Evolutionary conservation across 2,797 vertebrate genomes (phyloP).

Genomic region (Crotalus adamanteus): DNA sequence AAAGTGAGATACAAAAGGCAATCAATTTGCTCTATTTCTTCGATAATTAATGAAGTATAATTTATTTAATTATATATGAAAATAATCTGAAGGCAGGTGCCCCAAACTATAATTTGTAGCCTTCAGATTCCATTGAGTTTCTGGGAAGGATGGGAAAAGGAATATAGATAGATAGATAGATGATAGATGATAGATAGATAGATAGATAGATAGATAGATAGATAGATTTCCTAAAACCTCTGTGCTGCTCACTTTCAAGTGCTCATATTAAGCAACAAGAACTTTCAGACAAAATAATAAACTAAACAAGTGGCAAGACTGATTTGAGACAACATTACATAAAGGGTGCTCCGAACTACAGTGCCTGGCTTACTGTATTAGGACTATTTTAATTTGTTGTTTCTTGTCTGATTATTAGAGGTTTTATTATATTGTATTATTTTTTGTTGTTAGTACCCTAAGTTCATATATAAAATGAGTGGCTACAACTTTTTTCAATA

Average conservation of each 20-base stretch:
- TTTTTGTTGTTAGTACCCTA: neutral
- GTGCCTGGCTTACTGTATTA: neutral
- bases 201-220: too few relatives aligned
- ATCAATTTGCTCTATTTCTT: neutral
- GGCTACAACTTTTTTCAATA: neutral
- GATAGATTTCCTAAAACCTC: neutral
- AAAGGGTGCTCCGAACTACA: neutral
- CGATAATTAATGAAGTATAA: neutral
- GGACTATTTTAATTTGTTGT: neutral
- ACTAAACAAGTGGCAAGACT: neutral
- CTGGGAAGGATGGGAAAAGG: neutral
- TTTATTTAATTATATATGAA: constrained; percentile 54
- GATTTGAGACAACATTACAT: neutral
- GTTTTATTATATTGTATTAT: neutral
- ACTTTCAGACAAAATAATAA: neutral
- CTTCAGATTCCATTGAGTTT: neutral
- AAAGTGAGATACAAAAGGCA: neutral
- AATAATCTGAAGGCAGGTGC: neutral
- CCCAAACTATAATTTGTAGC: neutral
- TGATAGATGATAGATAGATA: too few relatives aligned
- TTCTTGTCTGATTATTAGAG: neutral
- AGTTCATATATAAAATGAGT: neutral
- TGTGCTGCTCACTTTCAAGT: neutral
- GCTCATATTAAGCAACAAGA: neutral
- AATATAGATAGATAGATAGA: neutral